Evolutionary conservation across 2,113 vertebrate species (phyloP), one percentile per base, ranked within the genome.

Genomic region (Isichthys henryi): DNA sequence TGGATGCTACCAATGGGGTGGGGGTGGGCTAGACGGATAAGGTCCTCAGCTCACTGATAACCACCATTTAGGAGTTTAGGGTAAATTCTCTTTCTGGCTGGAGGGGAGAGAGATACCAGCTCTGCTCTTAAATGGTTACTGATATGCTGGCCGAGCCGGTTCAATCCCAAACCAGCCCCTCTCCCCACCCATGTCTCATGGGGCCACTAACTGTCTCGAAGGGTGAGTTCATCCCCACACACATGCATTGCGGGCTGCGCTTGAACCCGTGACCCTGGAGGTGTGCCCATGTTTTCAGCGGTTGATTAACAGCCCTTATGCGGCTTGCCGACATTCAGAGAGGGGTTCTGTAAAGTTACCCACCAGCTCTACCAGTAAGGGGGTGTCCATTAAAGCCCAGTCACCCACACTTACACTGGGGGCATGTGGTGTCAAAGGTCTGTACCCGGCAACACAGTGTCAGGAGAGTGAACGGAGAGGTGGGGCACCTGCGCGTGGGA

Each of bases 401-500:
- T 23, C 15, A 48, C 82, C 82, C 15, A 45, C 82, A 84, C 21
- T 46, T 21, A 27, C n/a, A 66, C 2, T 48, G 19, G 35, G 21
- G 82, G 9, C 45, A 43, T 82, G 77, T 82, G 46, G 15, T 15
- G 27, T 62, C 56, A n/a, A 62, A 62, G 56, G 9, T 2, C 39
- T 48, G 82, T 0, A 48, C 19, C 82, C 0, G 15, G 43, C 13
- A 11, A 31, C n/a, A 66, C 27, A 31, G 62, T 31, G 62, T 70
- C 7, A 56, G 27, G 2, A 21, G 3, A 23, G 85, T 56, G 83
- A 11, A 15, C 11, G 17, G 10, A 4, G 53, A 86, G 45, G 27
- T 21, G 74, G 10, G 89, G 49, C 85, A 98, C 97, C 97, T 98
- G 97, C 43, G 97, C 97, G 84, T 98, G 97, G 87, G 97, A 97